Conservation (phyloP, 2,113 vertebrate genomes). For the Arvicanthis niloticus region DNA sequence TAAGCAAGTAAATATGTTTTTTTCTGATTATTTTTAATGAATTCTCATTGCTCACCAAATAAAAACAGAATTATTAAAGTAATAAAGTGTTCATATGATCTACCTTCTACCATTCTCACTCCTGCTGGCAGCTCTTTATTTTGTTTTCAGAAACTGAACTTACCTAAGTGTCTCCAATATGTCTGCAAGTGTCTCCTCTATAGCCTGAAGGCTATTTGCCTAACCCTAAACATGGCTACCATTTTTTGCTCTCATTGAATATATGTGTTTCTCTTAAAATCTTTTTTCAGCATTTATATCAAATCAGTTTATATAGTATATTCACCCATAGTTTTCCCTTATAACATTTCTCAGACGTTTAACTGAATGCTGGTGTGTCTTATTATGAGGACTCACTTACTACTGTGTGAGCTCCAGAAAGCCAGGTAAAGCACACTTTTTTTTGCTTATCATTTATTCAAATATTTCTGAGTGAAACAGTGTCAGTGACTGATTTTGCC, state of each 20-base stretch:
- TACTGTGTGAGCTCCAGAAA: background rate
- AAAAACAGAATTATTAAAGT: constrained; percentile 4
- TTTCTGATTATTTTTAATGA: background rate
- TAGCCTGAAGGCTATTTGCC: background rate
- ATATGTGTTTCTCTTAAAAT: background rate
- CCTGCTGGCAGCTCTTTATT: background rate
- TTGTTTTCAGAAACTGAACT: background rate
- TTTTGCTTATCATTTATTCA: background rate
- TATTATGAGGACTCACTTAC: background rate
- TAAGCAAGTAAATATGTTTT: background rate
- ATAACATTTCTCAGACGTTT: constrained; percentile 17
- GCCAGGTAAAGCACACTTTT: background rate
- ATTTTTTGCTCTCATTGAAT: background rate
- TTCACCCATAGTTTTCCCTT: background rate
- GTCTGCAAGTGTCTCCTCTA: no score
- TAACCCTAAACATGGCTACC: background rate
- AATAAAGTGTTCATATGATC: background rate
- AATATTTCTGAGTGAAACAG: background rate
- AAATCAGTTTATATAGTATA: background rate
- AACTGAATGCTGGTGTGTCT: background rate
- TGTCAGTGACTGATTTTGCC: background rate
- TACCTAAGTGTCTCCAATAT: background rate
- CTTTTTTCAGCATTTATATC: background rate
- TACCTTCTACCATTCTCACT: background rate
- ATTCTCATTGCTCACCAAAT: background rate